Evolutionary conservation across 2,113 vertebrate species (phyloP).

Genomic region (Bufo gargarizans): DNA sequence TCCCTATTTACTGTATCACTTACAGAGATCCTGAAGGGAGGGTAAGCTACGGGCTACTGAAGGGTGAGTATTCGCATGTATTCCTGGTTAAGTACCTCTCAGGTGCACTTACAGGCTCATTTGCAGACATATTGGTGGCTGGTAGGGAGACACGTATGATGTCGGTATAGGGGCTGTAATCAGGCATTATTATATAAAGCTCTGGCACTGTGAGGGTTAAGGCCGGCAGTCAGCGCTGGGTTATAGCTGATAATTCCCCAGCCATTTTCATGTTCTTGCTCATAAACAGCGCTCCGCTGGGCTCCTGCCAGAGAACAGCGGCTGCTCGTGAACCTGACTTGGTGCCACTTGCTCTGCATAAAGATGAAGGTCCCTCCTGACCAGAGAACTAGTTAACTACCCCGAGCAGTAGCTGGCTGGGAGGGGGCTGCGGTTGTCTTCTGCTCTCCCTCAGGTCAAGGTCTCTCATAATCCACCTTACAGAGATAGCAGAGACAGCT

Average conservation of each 20-base stretch:
- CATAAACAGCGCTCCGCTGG: background rate
- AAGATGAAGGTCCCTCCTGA: background rate
- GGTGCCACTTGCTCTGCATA: background rate
- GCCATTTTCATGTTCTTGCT: background rate
- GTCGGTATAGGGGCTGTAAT: too few relatives aligned
- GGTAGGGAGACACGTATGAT: too few relatives aligned
- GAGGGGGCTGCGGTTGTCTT: background rate
- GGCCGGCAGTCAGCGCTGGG: too few relatives aligned
- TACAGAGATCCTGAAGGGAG: too few relatives aligned
- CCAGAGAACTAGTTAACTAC: background rate
- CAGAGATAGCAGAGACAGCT: background rate
- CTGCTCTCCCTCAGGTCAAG: constrained; percentile 13
- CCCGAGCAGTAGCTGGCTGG: background rate
- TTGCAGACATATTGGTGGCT: too few relatives aligned
- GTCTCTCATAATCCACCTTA: background rate
- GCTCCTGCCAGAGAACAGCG: background rate
- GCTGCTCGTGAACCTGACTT: background rate
- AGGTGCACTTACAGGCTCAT: too few relatives aligned
- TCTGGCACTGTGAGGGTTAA: background rate
- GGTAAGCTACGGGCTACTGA: too few relatives aligned
- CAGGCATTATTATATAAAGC: too few relatives aligned
- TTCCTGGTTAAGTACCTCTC: too few relatives aligned
- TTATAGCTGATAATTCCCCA: background rate
- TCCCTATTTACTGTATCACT: too few relatives aligned
- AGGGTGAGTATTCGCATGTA: too few relatives aligned